phyloP scores from a whole-genome alignment of 2,888 invertebrate species.

The Noctua fimbriata region DNA sequence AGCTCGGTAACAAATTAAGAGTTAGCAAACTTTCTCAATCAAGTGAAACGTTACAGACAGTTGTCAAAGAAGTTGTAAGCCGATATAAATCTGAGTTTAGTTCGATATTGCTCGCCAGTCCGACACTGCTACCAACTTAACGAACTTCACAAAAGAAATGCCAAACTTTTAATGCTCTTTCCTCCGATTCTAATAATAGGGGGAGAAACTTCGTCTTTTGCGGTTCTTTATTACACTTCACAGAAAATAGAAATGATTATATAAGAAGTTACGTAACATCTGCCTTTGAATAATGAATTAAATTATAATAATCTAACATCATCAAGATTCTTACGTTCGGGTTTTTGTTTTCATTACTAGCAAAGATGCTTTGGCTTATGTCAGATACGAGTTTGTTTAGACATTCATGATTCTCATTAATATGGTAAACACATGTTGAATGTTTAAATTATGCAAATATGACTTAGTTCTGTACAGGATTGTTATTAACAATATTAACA shows the following conservation, averaged over 20 bases:
- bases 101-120: slow-evolving; percentile 81
- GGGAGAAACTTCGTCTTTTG: slow-evolving; percentile 77
- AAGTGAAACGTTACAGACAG: slow-evolving; percentile 79
- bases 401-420: slow-evolving; percentile 53
- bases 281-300: slow-evolving; percentile 55
- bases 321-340: slow-evolving; percentile 47
- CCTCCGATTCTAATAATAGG: slow-evolving; percentile 82
- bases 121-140: slow-evolving; percentile 76
- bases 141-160: slow-evolving; percentile 82
- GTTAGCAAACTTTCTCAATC: slow-evolving; percentile 76
- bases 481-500: slow-evolving; percentile 26
- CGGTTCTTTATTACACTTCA: slow-evolving; percentile 72
- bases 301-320: slow-evolving; percentile 51
- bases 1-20: slow-evolving; percentile 67
- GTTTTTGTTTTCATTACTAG: slow-evolving; percentile 51
- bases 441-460: slow-evolving; percentile 58
- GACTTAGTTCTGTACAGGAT: slow-evolving; percentile 41
- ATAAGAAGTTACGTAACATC: slow-evolving; percentile 52
- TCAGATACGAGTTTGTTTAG: slow-evolving; percentile 54
- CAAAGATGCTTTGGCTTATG: slow-evolving; percentile 48
- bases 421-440: slow-evolving; percentile 58
- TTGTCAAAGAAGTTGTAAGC: slow-evolving; percentile 83
- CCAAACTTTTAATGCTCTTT: slow-evolving; percentile 86
- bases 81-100: slow-evolving; percentile 85
- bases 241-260: slow-evolving; percentile 65